Conservation (phyloP, 30 jellyfish, hydroid and myxozoan genomes). For the Hydra vulgaris region DNA sequence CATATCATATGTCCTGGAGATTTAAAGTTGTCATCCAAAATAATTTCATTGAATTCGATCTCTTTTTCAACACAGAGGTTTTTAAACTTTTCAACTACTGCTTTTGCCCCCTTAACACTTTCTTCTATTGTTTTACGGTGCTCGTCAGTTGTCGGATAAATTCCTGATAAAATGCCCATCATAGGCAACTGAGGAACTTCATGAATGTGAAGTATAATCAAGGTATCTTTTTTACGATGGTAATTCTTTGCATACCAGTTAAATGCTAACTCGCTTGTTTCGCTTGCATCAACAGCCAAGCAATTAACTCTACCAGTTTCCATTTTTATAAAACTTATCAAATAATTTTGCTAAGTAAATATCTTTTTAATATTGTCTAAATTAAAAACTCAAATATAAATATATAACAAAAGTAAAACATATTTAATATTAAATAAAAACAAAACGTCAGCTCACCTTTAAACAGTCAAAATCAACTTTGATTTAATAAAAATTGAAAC, state of each 20-base stretch:
- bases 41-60: slow-evolving; percentile 41
- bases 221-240: slow-evolving; percentile 53
- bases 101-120: slow-evolving; percentile 53
- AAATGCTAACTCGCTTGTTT: slow-evolving; percentile 54
- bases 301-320: slow-evolving; percentile 41
- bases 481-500: too few species aligned
- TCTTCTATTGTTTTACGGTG: slow-evolving; percentile 40
- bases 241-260: slow-evolving; percentile 62
- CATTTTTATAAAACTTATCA: not conserved
- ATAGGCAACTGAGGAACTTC: slow-evolving; percentile 58
- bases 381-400: too few species aligned
- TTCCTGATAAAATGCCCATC: slow-evolving; percentile 57
- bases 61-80: slow-evolving; percentile 41
- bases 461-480: too few species aligned
- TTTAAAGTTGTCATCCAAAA: slow-evolving; percentile 51
- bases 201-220: slow-evolving; percentile 42
- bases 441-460: too few species aligned
- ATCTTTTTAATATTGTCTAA: too few species aligned
- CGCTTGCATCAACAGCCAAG: slow-evolving; percentile 68
- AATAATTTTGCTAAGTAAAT: slow-evolving; percentile 15
- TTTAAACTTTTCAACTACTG: slow-evolving; percentile 37
- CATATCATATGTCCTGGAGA: slow-evolving; percentile 67
- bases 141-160: slow-evolving; percentile 45
- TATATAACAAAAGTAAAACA: too few species aligned
- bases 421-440: too few species aligned